These are phyloP conservation scores for Burhinus oedicnemus DNA, from an alignment of 2,113 vertebrate genomes.

Conservation along the genomic window DNA sequence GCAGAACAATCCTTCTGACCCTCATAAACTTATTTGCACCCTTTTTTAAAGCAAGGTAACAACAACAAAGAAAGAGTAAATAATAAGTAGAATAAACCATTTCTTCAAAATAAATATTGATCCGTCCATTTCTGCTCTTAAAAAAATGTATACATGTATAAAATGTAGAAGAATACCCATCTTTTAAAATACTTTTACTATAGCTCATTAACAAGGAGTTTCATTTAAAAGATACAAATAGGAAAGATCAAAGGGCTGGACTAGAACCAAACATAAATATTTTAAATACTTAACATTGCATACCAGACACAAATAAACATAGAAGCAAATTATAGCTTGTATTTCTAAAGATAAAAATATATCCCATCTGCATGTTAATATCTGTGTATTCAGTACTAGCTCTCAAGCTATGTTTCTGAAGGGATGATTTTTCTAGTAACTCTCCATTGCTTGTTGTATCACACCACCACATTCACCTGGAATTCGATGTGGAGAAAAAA, in stretches of 20 bases:
- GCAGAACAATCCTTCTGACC: slow-evolving; percentile 1
- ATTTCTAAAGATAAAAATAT: slow-evolving; percentile 8
- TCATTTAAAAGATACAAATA: background rate
- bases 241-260: slow-evolving; percentile 38
- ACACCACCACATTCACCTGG: background rate
- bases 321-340: background rate
- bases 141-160: background rate
- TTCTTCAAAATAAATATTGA: background rate
- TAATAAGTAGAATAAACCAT: background rate
- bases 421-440: background rate
- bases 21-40: background rate
- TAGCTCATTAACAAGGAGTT: background rate
- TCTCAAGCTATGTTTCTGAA: background rate
- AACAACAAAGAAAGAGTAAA: background rate
- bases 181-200: background rate
- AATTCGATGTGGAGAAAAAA: background rate
- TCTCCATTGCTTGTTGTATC: background rate
- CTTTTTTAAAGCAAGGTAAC: background rate
- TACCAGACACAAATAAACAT: slow-evolving; percentile 30
- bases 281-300: slow-evolving; percentile 26
- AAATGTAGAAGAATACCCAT: background rate
- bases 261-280: slow-evolving; percentile 32
- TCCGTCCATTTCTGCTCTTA: background rate
- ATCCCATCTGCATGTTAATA: background rate
- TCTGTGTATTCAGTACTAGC: background rate